Percentiles rank a stretch among this genome's conserved stretches.
These are phyloP conservation scores for Pangasianodon hypophthalmus DNA, from an alignment of 2,113 vertebrate species.

Conservation along the genomic window DNA sequence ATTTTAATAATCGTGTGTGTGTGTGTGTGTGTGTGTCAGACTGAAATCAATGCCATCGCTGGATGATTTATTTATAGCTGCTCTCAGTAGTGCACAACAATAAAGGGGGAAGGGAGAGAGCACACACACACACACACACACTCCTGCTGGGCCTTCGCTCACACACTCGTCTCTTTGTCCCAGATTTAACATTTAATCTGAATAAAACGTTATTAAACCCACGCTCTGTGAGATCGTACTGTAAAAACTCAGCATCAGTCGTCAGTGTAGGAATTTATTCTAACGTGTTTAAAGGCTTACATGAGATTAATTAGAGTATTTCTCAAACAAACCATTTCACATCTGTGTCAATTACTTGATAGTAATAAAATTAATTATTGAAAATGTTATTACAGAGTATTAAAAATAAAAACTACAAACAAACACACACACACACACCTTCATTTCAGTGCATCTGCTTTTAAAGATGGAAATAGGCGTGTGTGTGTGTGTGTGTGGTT, in stretches of 20 bases:
- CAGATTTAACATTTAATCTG: neutral
- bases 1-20: conserved; percentile 73
- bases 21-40: neutral
- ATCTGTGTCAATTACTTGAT: neutral
- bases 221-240: neutral
- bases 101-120: neutral
- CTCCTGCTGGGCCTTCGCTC: neutral
- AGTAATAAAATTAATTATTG: neutral
- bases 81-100: neutral
- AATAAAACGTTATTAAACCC: neutral
- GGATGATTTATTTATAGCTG: neutral
- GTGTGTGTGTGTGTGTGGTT: too few relatives aligned
- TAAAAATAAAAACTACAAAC: neutral
- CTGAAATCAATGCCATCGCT: neutral
- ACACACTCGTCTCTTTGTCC: neutral
- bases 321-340: neutral
- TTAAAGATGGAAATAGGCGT: too few relatives aligned
- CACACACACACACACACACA: neutral
- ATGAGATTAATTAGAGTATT: neutral
- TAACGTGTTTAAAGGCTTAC: neutral
- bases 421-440: too few relatives aligned
- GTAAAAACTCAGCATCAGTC: neutral
- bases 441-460: too few relatives aligned
- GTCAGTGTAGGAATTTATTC: neutral
- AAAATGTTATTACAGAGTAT: neutral